Base-by-base conservation (phyloP, 2,888 invertebrate genomes). In the Fragum fragum region DNA sequence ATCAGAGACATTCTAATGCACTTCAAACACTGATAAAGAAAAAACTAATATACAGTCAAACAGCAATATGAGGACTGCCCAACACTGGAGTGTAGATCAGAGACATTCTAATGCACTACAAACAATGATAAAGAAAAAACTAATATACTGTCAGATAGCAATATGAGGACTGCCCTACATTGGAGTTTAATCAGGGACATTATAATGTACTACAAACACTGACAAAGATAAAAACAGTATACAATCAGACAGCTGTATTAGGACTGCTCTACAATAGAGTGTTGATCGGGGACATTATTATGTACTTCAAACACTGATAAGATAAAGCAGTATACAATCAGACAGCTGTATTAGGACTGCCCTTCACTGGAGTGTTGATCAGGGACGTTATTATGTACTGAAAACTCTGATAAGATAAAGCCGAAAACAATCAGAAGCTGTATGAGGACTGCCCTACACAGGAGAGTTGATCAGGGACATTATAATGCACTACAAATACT, bases 1-100 rank as follows among this genome's bases (percentile, higher is more conserved):
- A 87, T 47, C 73, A 84, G 29, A 78, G 81, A 47, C 85, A 86
- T 32, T 75, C 79, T 11, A 73, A 79, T 53, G 80, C 86, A 29
- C 70, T 88, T 11, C 73, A 82, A 28, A 26, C 57, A 1, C 72
- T 87, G 1, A 66, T 83, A 42, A 77, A 83, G 85, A 86, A 87
- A 61, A 80, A 23, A 36, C 3, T 3, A 36, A 36, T 36, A 6
- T 36, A 6, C 9, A 36, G 32, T 36, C 83, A 11, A 86, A 88
- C 36, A 83, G 82, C 36, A 83, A 79, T 39, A 83, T 82, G 77
- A 85, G 82, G 32, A 85, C 86, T n/a, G 85, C 85, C 1, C 29
- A 87, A 32, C 88, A 88, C 68, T 78, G 84, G 82, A 72, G 85
- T 73, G 88, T 88, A 5, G 84, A 87, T 9, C 73, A 84, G 29